Evolutionary conservation across 2,797 vertebrate species (phyloP).

Genomic region (Sebastes alutus): DNA sequence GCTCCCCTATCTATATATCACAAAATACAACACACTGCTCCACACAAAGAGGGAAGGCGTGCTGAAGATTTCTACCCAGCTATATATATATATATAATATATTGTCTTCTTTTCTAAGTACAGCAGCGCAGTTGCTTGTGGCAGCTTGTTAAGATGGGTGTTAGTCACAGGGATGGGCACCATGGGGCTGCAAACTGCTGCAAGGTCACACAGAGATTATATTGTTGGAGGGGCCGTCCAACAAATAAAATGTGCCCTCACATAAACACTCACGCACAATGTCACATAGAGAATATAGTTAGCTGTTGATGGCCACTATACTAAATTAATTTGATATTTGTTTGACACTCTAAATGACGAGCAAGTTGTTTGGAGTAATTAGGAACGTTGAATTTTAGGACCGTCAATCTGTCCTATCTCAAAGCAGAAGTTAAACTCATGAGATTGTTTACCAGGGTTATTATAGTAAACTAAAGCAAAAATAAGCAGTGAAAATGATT

Average conservation of each 20-base stretch:
- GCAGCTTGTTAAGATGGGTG: conserved; percentile 49
- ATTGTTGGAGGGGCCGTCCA: conserved; percentile 6
- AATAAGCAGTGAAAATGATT: too few relatives aligned
- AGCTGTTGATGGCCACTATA: not conserved
- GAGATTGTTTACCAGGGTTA: not conserved
- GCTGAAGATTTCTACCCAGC: not conserved
- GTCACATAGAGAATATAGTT: not conserved
- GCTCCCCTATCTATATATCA: not conserved
- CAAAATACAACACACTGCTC: not conserved
- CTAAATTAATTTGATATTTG: not conserved
- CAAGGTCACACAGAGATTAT: conserved; percentile 57
- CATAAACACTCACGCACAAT: conserved; percentile 1
- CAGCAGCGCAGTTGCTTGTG: conserved; percentile 30
- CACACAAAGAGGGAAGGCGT: not conserved
- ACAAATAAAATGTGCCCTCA: conserved; percentile 9
- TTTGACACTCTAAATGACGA: not conserved
- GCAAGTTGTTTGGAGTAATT: not conserved
- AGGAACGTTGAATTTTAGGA: not conserved
- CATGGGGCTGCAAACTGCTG: conserved; percentile 48
- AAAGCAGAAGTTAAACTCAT: not conserved
- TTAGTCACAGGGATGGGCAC: conserved; percentile 59
- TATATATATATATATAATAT: not conserved
- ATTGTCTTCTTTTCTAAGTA: conserved; percentile 27
- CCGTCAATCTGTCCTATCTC: too few relatives aligned
- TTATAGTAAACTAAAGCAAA: too few relatives aligned